phyloP scores from a whole-genome alignment of 1,140 invertebrate genomes.

The Habropoda laboriosa region DNA sequence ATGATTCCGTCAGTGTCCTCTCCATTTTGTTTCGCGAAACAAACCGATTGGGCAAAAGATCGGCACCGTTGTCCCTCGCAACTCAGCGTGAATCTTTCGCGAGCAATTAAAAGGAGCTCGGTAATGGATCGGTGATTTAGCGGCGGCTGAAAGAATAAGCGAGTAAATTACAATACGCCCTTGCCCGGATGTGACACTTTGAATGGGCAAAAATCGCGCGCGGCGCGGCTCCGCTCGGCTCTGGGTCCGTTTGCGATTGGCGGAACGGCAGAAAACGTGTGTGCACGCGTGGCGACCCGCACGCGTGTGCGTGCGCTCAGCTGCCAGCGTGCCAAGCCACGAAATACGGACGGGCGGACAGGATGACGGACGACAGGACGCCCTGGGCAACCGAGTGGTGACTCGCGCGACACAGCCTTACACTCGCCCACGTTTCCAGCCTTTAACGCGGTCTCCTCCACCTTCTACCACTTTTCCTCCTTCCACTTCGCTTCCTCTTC shows the following conservation, averaged over 20 bases:
- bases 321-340: constrained; percentile 51
- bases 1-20: too few species aligned
- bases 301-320: constrained; percentile 24
- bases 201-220: constrained; percentile 53
- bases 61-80: not conserved
- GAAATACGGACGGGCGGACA: constrained; percentile 78
- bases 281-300: constrained; percentile 7
- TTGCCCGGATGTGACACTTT: constrained; percentile 38
- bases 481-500: constrained; percentile 54
- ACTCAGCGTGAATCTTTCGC: not conserved
- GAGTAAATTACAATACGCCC: constrained; percentile 51
- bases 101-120: constrained; percentile 25
- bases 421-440: constrained; percentile 73
- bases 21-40: too few species aligned
- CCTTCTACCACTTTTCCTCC: constrained; percentile 49
- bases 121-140: constrained; percentile 22
- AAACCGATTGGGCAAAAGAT: too few species aligned
- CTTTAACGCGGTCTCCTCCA: constrained; percentile 49
- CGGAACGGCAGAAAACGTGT: constrained; percentile 31
- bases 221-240: not conserved
- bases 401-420: constrained; percentile 76
- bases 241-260: constrained; percentile 48
- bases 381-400: constrained; percentile 76
- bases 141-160: constrained; percentile 12
- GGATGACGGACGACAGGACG: constrained; percentile 78